These are phyloP conservation scores for Pangasius krempfi DNA, from an alignment of 2,797 vertebrate genomes.

Conservation along the genomic window DNA sequence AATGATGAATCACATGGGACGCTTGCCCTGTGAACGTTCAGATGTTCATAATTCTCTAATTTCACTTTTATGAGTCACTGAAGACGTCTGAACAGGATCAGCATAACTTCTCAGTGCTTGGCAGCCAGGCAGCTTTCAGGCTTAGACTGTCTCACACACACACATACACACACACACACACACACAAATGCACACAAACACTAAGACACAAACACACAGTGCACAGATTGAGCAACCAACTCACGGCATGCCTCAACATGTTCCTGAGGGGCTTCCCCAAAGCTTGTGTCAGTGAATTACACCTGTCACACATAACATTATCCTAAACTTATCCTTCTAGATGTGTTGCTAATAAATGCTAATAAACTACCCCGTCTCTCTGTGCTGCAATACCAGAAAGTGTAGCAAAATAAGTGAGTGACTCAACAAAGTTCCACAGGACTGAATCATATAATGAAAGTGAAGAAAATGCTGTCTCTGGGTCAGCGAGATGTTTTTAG, in stretches of 20 bases:
- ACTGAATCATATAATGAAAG: conserved; percentile 49
- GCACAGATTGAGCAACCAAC: conserved; percentile 7
- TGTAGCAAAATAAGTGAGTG: conserved; percentile 33
- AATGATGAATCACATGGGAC: conserved; percentile 25
- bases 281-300: conserved; percentile 34
- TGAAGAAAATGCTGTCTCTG: conserved; percentile 3
- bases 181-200: conserved; percentile 11
- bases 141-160: neutral
- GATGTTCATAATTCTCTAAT: conserved; percentile 33
- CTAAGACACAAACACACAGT: conserved; percentile 12
- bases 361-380: neutral
- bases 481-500: conserved; percentile 36
- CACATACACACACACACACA: neutral
- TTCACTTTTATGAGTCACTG: conserved; percentile 43
- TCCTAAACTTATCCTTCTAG: neutral
- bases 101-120: conserved; percentile 12
- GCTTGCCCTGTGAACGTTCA: conserved; percentile 11
- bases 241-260: conserved; percentile 47
- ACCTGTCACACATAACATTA: conserved; percentile 50
- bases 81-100: conserved; percentile 25
- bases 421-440: conserved; percentile 43
- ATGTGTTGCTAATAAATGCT: conserved; percentile 18
- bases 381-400: neutral
- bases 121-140: conserved; percentile 4
- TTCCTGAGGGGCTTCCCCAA: conserved; percentile 38